Evolutionary conservation across 2,113 vertebrate genomes (phyloP).

Genomic region (Coreoperca whiteheadi): DNA sequence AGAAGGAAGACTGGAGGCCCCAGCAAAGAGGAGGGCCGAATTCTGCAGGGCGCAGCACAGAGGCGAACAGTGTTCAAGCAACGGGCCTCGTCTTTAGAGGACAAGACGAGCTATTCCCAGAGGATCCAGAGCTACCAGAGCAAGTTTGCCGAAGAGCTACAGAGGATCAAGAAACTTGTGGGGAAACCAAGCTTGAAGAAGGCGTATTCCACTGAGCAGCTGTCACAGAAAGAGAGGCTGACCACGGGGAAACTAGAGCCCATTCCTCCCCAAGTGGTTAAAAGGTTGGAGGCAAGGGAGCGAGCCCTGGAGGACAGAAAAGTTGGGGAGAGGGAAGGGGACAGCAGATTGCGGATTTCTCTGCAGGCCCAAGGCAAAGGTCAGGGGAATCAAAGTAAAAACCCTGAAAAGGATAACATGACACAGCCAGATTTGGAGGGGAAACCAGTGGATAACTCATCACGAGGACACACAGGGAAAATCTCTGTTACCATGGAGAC

Average conservation of each 20-base stretch:
- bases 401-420: slow-evolving; percentile 17
- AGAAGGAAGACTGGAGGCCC: slow-evolving; percentile 64
- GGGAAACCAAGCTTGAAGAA: slow-evolving; percentile 79
- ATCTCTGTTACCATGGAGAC: slow-evolving; percentile 74
- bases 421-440: slow-evolving; percentile 36
- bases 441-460: slow-evolving; percentile 42
- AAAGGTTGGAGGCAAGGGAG: slow-evolving; percentile 75
- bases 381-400: slow-evolving; percentile 15
- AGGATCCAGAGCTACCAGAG: slow-evolving; percentile 89
- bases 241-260: slow-evolving; percentile 57
- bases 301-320: slow-evolving; percentile 49
- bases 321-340: slow-evolving; percentile 3
- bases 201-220: slow-evolving; percentile 83
- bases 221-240: slow-evolving; percentile 72
- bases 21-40: slow-evolving; percentile 58
- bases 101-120: slow-evolving; percentile 85
- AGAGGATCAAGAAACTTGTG: slow-evolving; percentile 91
- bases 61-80: slow-evolving; percentile 89
- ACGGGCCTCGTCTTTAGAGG: slow-evolving; percentile 93
- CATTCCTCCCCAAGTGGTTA: slow-evolving; percentile 76
- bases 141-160: slow-evolving; percentile 92
- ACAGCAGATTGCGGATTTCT: slow-evolving; percentile 1
- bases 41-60: slow-evolving; percentile 73
- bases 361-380: slow-evolving; percentile 36
- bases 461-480: slow-evolving; percentile 36